Percentiles rank a stretch among this genome's conserved stretches.
Evolutionary conservation across 2,797 vertebrate species (phyloP).

Genomic region (Pelochelys cantorii): DNA sequence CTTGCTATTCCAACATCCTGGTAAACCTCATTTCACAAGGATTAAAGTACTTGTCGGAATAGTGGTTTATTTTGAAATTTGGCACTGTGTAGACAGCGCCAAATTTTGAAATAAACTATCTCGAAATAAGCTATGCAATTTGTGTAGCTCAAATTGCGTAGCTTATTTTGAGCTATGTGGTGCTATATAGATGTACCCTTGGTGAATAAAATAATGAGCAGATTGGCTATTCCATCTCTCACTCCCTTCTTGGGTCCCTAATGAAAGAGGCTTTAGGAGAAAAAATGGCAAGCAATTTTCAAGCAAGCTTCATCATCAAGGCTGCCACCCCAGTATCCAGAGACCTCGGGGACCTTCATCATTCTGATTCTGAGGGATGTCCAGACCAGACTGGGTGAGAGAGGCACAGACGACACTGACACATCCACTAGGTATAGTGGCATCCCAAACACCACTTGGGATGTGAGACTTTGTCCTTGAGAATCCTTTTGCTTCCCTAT

Average conservation of each 20-base stretch:
- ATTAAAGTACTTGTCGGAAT: too few relatives aligned
- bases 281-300: not conserved
- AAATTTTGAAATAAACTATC: too few relatives aligned
- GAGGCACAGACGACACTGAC: not conserved
- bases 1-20: too few relatives aligned
- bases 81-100: too few relatives aligned
- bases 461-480: not conserved
- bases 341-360: not conserved
- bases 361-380: not conserved
- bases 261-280: not conserved
- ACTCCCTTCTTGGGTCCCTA: not conserved
- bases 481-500: not conserved
- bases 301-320: not conserved
- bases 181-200: not conserved
- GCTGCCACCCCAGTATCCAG: not conserved
- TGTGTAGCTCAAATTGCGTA: too few relatives aligned
- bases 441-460: not conserved
- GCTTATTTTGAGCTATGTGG: too few relatives aligned
- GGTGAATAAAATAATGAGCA: not conserved
- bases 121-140: too few relatives aligned
- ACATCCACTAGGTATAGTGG: not conserved
- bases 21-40: too few relatives aligned
- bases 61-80: too few relatives aligned
- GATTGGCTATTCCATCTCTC: not conserved
- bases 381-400: not conserved